phyloP scores from a whole-genome alignment of 1,140 invertebrate species.

The Microplitis demolitor region DNA sequence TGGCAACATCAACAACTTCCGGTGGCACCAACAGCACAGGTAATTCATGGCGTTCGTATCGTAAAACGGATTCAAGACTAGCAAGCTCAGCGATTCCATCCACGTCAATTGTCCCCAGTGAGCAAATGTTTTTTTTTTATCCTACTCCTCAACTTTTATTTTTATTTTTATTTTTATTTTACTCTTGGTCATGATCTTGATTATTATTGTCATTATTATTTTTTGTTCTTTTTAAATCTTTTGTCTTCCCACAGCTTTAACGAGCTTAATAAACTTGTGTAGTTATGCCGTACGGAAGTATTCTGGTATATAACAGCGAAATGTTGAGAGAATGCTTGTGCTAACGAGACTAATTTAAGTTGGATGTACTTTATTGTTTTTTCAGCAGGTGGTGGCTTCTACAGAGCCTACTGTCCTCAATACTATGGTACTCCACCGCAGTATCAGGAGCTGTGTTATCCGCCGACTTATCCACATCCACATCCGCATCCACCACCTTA shows the following conservation, averaged over 20 bases:
- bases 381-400: slow-evolving; percentile 54
- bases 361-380: slow-evolving; percentile 15
- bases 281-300: neutral
- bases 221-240: too few species aligned
- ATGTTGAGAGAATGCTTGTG: neutral
- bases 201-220: too few species aligned
- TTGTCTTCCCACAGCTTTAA: neutral
- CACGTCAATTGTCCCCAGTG: slow-evolving; percentile 23
- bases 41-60: slow-evolving; percentile 32
- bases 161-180: neutral
- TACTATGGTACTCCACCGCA: slow-evolving; percentile 63
- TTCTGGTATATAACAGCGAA: neutral
- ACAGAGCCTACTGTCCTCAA: slow-evolving; percentile 59
- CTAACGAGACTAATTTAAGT: slow-evolving; percentile 29
- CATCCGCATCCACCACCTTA: slow-evolving; percentile 66
- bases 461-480: slow-evolving; percentile 63
- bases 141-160: neutral
- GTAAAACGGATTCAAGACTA: slow-evolving; percentile 22
- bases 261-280: neutral
- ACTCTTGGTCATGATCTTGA: neutral
- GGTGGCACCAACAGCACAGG: slow-evolving; percentile 59
- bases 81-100: slow-evolving; percentile 17
- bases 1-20: slow-evolving; percentile 55
- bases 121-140: slow-evolving; percentile 7
- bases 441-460: slow-evolving; percentile 67